Conservation (phyloP, 1,140 invertebrate genomes). For the Daktulosphaira vitifoliae region DNA sequence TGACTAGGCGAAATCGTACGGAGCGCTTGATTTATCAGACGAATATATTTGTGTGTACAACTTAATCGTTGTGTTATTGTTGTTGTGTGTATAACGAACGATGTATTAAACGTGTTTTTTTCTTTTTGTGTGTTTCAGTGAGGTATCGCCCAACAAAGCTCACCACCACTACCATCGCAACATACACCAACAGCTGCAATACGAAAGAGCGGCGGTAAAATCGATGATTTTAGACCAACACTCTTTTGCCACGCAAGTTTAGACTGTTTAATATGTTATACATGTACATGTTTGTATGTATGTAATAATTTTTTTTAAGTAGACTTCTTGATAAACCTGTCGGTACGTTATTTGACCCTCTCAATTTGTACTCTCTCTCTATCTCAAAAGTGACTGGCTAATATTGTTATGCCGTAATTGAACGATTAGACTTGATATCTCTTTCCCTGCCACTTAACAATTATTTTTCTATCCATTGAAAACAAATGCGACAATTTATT, state of each 20-base stretch:
- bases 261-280: conserved; percentile 25
- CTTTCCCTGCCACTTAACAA: too few relatives aligned
- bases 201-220: conserved; percentile 28
- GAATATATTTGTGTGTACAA: not conserved
- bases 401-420: not conserved
- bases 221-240: conserved; percentile 30
- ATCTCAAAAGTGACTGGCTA: conserved; percentile 12
- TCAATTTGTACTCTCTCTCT: conserved; percentile 14
- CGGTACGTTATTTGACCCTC: conserved; percentile 26
- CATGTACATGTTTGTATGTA: conserved; percentile 1
- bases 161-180: conserved; percentile 28
- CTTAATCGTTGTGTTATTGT: not conserved
- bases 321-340: conserved; percentile 33
- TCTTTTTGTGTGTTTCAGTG: conserved; percentile 1
- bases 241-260: conserved; percentile 32
- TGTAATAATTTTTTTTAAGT: conserved; percentile 21
- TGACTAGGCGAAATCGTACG: too few relatives aligned
- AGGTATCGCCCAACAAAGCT: conserved; percentile 24
- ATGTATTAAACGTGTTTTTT: not conserved
- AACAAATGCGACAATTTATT: too few relatives aligned
- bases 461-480: too few relatives aligned
- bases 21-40: too few relatives aligned
- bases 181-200: conserved; percentile 28
- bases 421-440: too few relatives aligned
- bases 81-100: not conserved